phyloP scores from a whole-genome alignment of 2,797 vertebrate genomes.

The Phoeniculus purpureus region DNA sequence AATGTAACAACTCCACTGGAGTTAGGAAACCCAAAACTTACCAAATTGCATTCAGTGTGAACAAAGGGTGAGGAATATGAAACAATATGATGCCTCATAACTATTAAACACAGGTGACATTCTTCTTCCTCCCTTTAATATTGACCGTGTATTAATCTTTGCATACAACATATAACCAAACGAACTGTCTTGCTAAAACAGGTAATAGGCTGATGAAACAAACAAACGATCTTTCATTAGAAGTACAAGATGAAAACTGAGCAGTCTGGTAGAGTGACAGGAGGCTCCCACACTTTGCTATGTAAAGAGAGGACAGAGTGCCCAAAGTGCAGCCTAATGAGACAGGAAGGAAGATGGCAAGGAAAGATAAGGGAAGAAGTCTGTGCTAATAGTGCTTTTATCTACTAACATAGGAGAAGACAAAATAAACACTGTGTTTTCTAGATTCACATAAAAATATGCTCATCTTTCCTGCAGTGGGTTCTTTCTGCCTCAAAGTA shows the following conservation, averaged over 20 bases:
- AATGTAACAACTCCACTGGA: conserved; percentile 57
- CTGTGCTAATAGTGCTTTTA: conserved; percentile 19
- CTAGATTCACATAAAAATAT: background rate
- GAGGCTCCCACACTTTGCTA: background rate
- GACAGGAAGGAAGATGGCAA: conserved; percentile 56
- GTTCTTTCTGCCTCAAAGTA: background rate
- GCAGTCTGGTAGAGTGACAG: background rate
- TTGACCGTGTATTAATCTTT: background rate
- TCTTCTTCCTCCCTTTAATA: background rate
- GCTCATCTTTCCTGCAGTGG: background rate
- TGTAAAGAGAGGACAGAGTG: conserved; percentile 4
- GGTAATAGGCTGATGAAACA: background rate
- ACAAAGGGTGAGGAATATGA: conserved; percentile 23
- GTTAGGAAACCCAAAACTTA: conserved; percentile 39
- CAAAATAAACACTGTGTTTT: background rate
- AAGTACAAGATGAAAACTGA: conserved; percentile 12
- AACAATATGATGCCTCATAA: background rate
- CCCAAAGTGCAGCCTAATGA: background rate
- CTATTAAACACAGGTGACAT: background rate
- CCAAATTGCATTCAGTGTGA: conserved; percentile 32
- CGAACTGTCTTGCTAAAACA: background rate
- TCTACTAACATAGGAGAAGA: background rate
- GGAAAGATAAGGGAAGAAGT: conserved; percentile 52
- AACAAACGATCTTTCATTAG: background rate
- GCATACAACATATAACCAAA: background rate